Evolutionary conservation across 2,797 vertebrate species (phyloP).

Genomic region (Epinephelus awoara): DNA sequence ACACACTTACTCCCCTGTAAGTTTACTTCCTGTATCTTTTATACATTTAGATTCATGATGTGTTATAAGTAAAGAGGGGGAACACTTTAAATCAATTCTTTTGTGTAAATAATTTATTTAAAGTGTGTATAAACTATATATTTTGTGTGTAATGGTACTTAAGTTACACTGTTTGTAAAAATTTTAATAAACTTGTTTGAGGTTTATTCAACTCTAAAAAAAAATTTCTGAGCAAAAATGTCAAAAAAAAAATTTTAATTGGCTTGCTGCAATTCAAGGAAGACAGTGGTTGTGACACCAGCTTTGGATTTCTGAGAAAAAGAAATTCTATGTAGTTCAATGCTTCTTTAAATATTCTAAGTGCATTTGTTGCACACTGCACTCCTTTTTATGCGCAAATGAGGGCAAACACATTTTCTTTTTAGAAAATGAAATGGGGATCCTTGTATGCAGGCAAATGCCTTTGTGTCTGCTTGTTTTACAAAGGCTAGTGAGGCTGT

Average conservation of each 20-base stretch:
- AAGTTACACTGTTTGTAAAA: neutral
- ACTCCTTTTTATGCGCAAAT: neutral
- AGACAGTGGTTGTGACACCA: slow-evolving; percentile 4
- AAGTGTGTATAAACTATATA: neutral
- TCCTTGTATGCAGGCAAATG: neutral
- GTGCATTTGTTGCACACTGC: neutral
- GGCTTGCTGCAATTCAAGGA: neutral
- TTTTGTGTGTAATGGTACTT: neutral
- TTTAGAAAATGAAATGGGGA: neutral
- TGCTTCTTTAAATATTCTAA: neutral
- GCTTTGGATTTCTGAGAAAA: slow-evolving; percentile 22
- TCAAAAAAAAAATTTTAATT: neutral
- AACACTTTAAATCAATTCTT: neutral
- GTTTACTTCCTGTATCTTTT: neutral
- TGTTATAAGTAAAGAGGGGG: neutral
- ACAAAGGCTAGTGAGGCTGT: neutral
- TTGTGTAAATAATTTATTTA: neutral
- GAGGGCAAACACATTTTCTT: neutral
- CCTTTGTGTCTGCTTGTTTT: slow-evolving; percentile 1
- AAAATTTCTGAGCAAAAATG: neutral
- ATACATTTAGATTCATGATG: neutral
- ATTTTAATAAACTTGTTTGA: neutral
- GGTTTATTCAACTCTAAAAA: neutral
- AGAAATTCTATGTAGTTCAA: neutral
- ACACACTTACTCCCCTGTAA: neutral